Evolutionary conservation across 2,888 invertebrate species (phyloP).

Genomic region (Eugnorisma glareosa): DNA sequence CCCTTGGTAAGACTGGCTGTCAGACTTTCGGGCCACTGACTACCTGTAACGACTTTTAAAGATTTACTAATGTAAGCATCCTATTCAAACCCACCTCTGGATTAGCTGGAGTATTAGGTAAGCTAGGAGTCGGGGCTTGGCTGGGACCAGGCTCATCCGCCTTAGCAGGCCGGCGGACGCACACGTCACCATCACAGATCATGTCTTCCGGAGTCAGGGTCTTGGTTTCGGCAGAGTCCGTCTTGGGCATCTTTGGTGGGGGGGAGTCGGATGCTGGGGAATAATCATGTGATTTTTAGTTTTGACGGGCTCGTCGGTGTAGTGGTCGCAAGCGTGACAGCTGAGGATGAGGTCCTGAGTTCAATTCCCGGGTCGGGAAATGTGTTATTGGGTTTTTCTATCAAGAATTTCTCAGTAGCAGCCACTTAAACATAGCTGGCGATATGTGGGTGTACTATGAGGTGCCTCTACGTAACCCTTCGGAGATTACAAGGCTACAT

Average conservation of each 20-base stretch:
- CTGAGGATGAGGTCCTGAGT: not conserved
- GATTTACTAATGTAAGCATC: not conserved
- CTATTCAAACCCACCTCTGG: slow-evolving; percentile 23
- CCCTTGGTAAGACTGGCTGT: not conserved
- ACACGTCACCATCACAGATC: slow-evolving; percentile 89
- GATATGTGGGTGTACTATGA: too few relatives aligned
- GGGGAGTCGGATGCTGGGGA: slow-evolving; percentile 47
- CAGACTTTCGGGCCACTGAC: not conserved
- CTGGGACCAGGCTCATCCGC: slow-evolving; percentile 77
- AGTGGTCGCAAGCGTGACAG: too few relatives aligned
- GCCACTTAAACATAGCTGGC: too few relatives aligned
- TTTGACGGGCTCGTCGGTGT: not conserved
- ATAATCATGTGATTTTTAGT: not conserved
- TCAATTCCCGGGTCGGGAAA: not conserved
- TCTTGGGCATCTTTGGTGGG: slow-evolving; percentile 61
- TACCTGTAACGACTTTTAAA: not conserved
- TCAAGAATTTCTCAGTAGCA: not conserved
- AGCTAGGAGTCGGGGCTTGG: slow-evolving; percentile 56
- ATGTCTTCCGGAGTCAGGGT: slow-evolving; percentile 77
- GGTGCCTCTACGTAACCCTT: too few relatives aligned
- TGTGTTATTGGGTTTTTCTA: not conserved
- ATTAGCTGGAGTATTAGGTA: not conserved
- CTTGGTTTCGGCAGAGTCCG: slow-evolving; percentile 48
- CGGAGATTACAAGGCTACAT: too few relatives aligned
- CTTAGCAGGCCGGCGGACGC: slow-evolving; percentile 76